A percentile compares a stretch with the other conserved stretches of the same genome.
phyloP scores from a whole-genome alignment of 2,888 invertebrate species.

The Drosophila basisetae region DNA sequence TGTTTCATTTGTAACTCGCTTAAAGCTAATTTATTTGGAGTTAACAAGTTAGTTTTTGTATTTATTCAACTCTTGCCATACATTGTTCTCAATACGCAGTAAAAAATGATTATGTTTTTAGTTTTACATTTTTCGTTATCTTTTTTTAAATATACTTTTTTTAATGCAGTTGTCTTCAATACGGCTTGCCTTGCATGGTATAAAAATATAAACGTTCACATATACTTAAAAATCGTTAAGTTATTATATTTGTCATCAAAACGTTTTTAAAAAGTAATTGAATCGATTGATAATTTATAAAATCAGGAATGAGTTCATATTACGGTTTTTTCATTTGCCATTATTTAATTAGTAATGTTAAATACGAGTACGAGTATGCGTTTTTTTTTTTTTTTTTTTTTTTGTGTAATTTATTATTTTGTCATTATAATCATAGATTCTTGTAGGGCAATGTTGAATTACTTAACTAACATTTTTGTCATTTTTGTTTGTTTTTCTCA shows the following conservation, averaged over 20 bases:
- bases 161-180: constrained; percentile 57
- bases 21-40: constrained; percentile 73
- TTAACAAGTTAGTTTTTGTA: constrained; percentile 43
- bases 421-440: constrained; percentile 18
- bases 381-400: background rate
- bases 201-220: constrained; percentile 80
- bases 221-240: constrained; percentile 71
- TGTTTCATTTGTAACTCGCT: background rate
- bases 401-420: background rate
- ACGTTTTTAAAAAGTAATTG: constrained; percentile 52
- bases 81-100: constrained; percentile 54
- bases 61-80: constrained; percentile 54
- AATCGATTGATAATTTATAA: constrained; percentile 53
- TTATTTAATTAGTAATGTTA: constrained; percentile 30
- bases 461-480: constrained; percentile 45
- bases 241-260: constrained; percentile 53
- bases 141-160: constrained; percentile 40
- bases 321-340: constrained; percentile 12
- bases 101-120: constrained; percentile 66
- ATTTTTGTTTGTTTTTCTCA: constrained; percentile 14
- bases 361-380: constrained; percentile 26
- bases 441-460: constrained; percentile 49
- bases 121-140: constrained; percentile 42
- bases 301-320: constrained; percentile 49
- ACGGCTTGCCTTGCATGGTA: constrained; percentile 70